Evolutionary conservation across 2,888 invertebrate species (phyloP), one percentile per base, ranked within the genome.

Genomic region (Rhamnusium bicolor): DNA sequence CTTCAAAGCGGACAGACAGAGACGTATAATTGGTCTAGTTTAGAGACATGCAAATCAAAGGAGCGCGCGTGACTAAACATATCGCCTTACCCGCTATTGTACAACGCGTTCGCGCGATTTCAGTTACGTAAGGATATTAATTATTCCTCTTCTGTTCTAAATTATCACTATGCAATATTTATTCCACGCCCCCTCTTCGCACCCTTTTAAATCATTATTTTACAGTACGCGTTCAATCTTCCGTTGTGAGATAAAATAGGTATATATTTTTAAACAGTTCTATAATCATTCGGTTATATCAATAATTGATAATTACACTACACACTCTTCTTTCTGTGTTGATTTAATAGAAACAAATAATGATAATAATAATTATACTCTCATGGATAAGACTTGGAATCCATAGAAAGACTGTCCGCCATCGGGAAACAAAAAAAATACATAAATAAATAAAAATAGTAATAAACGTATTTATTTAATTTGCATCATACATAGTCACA

Each of bases 11-110:
- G 84, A 82, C 84, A 85, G 83, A 85, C 84, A 84, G 84, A 84
- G 77, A 79, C 80, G 81, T 83, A 82, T 86, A 87, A 87, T 87
- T 87, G 87, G 86, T 86, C 86, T 87, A 87, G 86, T 87, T 87
- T 87, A 84, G 83, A 84, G 84, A 84, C 85, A 86, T 84, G 86
- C 85, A 86, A 87, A 86, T 86, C 86, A 86, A 86, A 86, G 85
- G 86, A 81, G 81, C 77, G 84, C 85, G 86, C 87, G 86, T 87
- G 86, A 86, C 86, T 85, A 85, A 86, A 86, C 86, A 84, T 87
- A 87, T 87, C 87, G 84, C 84, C 84, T 86, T 86, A 85, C 86
- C 79, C 81, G 81, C 75, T 74, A 77, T 74, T 75, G 73, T 74
- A 21, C 62, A 66, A 66, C 49, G 72, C 69, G 71, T 77, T 74